Evolutionary conservation across 2,888 invertebrate genomes (phyloP), one percentile per base, ranked within the genome.

Genomic region (Eristalis intricaria): DNA sequence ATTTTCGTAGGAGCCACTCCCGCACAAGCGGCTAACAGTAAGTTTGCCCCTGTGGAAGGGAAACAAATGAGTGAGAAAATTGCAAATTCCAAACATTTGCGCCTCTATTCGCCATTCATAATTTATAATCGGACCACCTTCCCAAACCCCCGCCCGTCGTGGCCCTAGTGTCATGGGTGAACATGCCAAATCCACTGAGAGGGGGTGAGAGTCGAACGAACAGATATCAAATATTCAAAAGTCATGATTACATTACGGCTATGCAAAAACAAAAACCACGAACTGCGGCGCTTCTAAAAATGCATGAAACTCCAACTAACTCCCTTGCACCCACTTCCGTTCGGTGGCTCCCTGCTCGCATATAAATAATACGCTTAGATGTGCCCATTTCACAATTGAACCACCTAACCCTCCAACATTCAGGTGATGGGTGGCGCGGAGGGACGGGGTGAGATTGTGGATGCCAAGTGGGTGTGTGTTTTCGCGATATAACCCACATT

Each of bases 211-310:
- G 78, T 68, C 13, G 50, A n/a, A 56, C 50, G 56, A 26, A 29
- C 35, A 66, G 74, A 71, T 81, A 80, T 82, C 60, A 86, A 86
- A 86, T 78, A 86, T 86, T 78, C 78, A 81, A 82, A 85, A 69
- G 64, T 73, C 43, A 76, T 77, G 82, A 86, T 86, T 82, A 86
- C 60, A 86, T 78, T 82, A 66, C 22, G 65, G 23, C 60, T 22
- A 77, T 22, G 58, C n/a, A 74, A 19, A 81, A n/a, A 73, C 50
- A 32, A 60, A 75, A 60, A 40, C 65, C 15, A 10, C 56, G 19
- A 26, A 43, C 50, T 35, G 26, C 29, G 40, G 35, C 38, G 43
- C 50, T 64, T 22, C 82, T 74, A 69, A 78, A 70, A 78, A 77
- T 73, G 40, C 73, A 84, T 74, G 64, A 68, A 64, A 78, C 63